phyloP scores from a whole-genome alignment of 2,113 vertebrate genomes.

The Calidris pugnax region DNA sequence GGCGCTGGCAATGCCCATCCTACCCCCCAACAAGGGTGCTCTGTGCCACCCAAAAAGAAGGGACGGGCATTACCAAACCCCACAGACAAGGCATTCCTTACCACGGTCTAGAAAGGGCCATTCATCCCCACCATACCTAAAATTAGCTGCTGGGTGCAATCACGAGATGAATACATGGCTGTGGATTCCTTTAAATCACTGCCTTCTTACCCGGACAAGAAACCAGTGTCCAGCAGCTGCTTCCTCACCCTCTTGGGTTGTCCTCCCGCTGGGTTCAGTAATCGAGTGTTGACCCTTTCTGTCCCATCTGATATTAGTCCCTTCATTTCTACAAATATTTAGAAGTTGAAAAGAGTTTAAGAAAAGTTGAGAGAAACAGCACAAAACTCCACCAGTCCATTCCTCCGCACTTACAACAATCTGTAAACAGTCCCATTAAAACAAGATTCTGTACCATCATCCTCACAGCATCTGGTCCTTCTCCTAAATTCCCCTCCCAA shows the following conservation, averaged over 20 bases:
- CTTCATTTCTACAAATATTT: background rate
- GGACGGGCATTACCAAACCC: background rate
- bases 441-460: background rate
- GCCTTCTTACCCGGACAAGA: background rate
- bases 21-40: background rate
- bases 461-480: background rate
- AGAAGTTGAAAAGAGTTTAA: background rate
- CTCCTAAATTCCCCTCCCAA: background rate
- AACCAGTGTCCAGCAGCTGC: background rate
- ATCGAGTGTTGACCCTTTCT: background rate
- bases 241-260: background rate
- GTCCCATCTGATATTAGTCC: background rate
- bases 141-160: constrained; percentile 6
- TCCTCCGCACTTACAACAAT: background rate
- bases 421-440: background rate
- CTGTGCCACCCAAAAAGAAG: background rate
- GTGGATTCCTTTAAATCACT: background rate
- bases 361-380: background rate
- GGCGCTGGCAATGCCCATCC: background rate
- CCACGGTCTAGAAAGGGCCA: background rate
- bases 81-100: constrained; percentile 34
- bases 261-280: background rate
- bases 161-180: constrained; percentile 10
- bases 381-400: background rate
- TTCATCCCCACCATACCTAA: constrained; percentile 10